Conservation (phyloP, 2,797 vertebrate genomes). For the Megaceryle alcyon region DNA sequence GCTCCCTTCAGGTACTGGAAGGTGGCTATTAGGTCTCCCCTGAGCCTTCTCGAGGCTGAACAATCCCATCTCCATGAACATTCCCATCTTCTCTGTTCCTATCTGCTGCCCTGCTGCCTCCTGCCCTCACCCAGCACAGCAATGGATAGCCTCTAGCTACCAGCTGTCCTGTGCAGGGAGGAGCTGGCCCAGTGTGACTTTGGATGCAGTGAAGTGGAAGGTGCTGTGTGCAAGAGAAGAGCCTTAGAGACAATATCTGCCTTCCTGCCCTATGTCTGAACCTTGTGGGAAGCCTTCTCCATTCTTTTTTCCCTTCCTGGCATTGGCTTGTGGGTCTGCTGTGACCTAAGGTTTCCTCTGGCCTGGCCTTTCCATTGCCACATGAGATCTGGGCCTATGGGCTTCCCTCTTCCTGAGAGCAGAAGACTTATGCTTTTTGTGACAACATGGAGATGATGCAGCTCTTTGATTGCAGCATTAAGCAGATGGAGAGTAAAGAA, state of each 20-base stretch:
- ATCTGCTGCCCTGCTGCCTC: background rate
- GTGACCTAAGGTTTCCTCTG: background rate
- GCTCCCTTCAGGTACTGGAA: too few species aligned
- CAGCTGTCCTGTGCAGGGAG: background rate
- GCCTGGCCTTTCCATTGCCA: rapidly evolving
- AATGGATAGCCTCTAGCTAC: background rate
- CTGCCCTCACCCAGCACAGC: background rate
- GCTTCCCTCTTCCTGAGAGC: rapidly evolving
- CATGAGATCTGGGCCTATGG: rapidly evolving
- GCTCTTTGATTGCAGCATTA: background rate
- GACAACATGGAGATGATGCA: rapidly evolving
- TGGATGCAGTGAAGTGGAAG: rapidly evolving
- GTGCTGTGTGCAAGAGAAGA: background rate
- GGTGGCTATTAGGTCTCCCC: too few species aligned
- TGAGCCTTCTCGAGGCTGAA: too few species aligned
- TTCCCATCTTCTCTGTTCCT: background rate
- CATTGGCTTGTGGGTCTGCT: background rate
- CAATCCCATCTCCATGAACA: background rate
- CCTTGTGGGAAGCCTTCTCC: background rate
- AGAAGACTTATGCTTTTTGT: background rate
- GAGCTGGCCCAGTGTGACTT: background rate
- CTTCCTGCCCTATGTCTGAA: background rate
- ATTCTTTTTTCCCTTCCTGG: conserved; percentile 26
- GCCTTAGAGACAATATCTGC: background rate
- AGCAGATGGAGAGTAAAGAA: background rate